phyloP scores from a whole-genome alignment of 2,797 vertebrate genomes.

The Orestias chungarensis region DNA sequence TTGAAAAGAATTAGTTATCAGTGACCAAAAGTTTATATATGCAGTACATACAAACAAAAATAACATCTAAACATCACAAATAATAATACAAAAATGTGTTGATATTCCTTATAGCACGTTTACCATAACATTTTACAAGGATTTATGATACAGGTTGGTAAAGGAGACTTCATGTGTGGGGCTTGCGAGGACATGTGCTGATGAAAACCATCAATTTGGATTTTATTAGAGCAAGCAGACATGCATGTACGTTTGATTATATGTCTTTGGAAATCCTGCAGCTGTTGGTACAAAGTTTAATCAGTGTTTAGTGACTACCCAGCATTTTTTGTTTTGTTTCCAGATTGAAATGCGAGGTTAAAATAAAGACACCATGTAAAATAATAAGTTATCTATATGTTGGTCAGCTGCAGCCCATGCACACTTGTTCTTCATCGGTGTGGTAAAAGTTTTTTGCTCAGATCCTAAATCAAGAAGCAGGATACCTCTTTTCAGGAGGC shows the following conservation, averaged over 20 bases:
- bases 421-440: background rate
- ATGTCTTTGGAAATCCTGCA: background rate
- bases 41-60: background rate
- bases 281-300: background rate
- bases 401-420: background rate
- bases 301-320: background rate
- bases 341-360: too few relatives aligned
- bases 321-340: background rate
- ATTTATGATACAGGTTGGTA: background rate
- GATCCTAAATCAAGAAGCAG: too few relatives aligned
- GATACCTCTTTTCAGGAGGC: conserved; percentile 93
- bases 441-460: background rate
- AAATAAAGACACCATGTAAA: background rate
- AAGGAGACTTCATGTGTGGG: background rate
- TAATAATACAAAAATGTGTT: background rate
- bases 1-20: background rate
- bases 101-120: background rate
- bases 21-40: background rate
- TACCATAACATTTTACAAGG: background rate
- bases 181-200: conserved; percentile 5
- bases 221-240: conserved; percentile 1
- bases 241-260: conserved; percentile 1
- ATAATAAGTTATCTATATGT: background rate
- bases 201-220: conserved; percentile 2
- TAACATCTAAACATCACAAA: background rate